Percentiles rank a stretch among this genome's conserved stretches.
phyloP scores from a whole-genome alignment of 1,140 invertebrate genomes.

The Polyergus mexicanus region DNA sequence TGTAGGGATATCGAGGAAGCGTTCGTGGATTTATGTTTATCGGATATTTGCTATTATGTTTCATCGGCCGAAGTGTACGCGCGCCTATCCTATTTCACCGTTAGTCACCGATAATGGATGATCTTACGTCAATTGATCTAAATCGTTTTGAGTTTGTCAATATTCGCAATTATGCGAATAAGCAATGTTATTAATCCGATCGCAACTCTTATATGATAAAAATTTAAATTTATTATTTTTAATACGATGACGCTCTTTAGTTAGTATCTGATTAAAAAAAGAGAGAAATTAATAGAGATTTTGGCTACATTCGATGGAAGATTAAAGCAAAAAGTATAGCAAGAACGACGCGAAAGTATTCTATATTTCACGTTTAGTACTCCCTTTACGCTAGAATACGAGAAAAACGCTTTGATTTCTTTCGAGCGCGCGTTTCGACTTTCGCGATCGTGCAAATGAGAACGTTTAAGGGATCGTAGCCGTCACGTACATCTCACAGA shows the following conservation, averaged over 20 bases:
- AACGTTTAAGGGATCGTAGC: conserved; percentile 63
- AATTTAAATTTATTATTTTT: background rate
- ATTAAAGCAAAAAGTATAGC: conserved; percentile 13
- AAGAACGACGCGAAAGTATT: conserved; percentile 59
- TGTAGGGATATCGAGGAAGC: conserved; percentile 9
- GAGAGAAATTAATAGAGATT: conserved; percentile 14
- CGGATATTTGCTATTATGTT: conserved; percentile 58
- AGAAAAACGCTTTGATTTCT: conserved; percentile 69
- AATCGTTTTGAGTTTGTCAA: conserved; percentile 41
- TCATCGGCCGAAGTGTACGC: conserved; percentile 5
- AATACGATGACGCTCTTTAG: background rate
- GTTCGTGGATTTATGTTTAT: conserved; percentile 54
- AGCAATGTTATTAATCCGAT: background rate
- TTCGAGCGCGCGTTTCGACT: conserved; percentile 46
- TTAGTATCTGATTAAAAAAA: conserved; percentile 48
- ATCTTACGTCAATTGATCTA: conserved; percentile 52
- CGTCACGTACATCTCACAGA: conserved; percentile 46
- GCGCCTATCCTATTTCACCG: conserved; percentile 38
- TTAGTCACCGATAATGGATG: conserved; percentile 52
- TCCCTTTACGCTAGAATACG: conserved; percentile 5
- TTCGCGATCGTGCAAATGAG: conserved; percentile 56
- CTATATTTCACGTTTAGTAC: conserved; percentile 32
- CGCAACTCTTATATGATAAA: background rate
- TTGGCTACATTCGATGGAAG: background rate
- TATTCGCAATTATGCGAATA: conserved; percentile 1